Base-by-base conservation (phyloP, 1,140 invertebrate species). In the Ridgeia piscesae region DNA sequence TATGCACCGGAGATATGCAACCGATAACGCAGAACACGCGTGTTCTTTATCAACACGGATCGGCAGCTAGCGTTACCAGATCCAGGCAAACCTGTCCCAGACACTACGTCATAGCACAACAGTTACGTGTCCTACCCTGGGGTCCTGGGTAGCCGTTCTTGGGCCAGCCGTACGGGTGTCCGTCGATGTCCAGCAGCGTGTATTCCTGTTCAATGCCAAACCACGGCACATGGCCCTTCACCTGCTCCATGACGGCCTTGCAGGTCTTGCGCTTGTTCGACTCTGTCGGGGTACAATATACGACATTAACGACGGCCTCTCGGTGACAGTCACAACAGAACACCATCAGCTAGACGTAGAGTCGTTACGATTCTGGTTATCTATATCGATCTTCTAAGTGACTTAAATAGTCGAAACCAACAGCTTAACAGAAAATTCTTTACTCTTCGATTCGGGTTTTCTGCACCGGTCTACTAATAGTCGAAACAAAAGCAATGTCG, bases 151-250 rank as follows among this genome's bases (percentile, higher is more conserved):
- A 99, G 50, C 98, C 98, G 95, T 98, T 98, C 94, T 98, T 98
- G 35, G 98, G 98, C 99, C 99, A 99, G 14, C 98, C 98, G 94
- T 99, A 98, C 4, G 99, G 99, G 95, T 98, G 97, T 35, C 97
- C 96, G 95, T 99, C 98, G 92, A 97, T 97, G 95, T 99, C 98
- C 31, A 99, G 95, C 1, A 99, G 96, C 1, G 98, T 99, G 96
- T 99, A 99, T 95, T 99, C 99, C 95, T 99, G 99, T 94, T 97
- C 97, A 94, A 97, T 99, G 2, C 99, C 99, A 95, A 99, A 99
- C 99, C 98, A 99, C 0, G 99, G 98, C 92, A 98, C 97, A 6
- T 97, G 96, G 34, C 97, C 97, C 90, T 97, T 97, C 2, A 97
- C 98, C 92, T 97, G 96, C 88, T 97, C 95, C 97, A 97, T 97